Evolutionary conservation across 2,113 vertebrate species (phyloP), one percentile per base, ranked within the genome.

Genomic region (Probosciger aterrimus): DNA sequence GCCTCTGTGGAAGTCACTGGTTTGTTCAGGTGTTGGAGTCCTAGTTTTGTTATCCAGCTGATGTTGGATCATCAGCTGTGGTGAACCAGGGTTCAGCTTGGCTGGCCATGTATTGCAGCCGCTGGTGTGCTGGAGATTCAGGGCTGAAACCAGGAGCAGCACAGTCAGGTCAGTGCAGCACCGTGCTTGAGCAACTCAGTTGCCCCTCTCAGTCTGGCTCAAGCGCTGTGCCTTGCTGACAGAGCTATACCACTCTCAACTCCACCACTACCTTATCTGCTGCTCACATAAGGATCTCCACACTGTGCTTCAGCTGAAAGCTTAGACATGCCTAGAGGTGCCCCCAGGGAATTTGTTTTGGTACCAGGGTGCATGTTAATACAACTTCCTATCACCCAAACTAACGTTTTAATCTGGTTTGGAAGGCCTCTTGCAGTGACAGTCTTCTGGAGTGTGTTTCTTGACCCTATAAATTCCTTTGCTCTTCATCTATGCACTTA

Each of bases 61-160:
- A 6, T 13, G 22, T 10, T 46, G 31, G 52, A 17, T 37, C 31
- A 19, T 35, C 18, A 7, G 13, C 1, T 46, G 18, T 41, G 62
- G 37, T 50, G 35, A 4, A 24, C 23, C 47, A 47, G 28, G 53
- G 37, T 62, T 73, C 0, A 0, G 14, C 41, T 62, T 50, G 57
- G 9, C n/a, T 20, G 47, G 12, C 22, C 31, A 24, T 0, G 0
- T 35, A 9, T 33, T 22, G 60, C 60, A 67, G n/a, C n/a, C 60
- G 24, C 44, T 3, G 4, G 10, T 28, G 30, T 46, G 37, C 69
- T 52, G 44, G 59, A 46, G 27, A 31, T 49, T 19, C 31, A 23
- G 24, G 47, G 35, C 63, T 62, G 49, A 52, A 86, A 57, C 4
- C 33, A 69, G 52, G 22, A 69, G 44, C 41, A 69, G 62, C 27